Evolutionary conservation across 2,888 invertebrate species (phyloP), one percentile per base, ranked within the genome.

Genomic region (Luperina nickerlii): DNA sequence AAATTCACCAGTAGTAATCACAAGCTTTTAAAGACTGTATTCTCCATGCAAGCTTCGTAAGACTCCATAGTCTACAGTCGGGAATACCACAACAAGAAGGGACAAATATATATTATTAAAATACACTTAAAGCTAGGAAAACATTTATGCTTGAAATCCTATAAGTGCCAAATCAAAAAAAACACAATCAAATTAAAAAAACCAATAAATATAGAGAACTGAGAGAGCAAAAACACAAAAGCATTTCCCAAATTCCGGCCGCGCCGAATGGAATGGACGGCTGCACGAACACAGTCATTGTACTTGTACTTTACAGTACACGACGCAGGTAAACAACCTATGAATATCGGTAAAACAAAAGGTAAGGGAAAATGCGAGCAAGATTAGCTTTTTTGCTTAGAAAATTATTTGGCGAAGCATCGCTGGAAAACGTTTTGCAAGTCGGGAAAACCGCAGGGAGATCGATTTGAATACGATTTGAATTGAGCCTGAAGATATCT

Each of bases 321-420:
- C 82, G 75, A 70, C 79, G 69, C 78, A 70, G 78, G 77, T 82
- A 84, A 87, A 86, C 78, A 79, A 81, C 71, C 68, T 81, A 79
- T 84, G 77, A 88, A 84, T 88, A 87, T 79, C 51, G 66, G 67
- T 77, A 42, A 63, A 82, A 82, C 74, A 76, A 81, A 85, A 84
- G 27, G 81, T 76, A 51, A 69, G n/a, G 42, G 63, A 60, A 75
- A 79, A 80, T 73, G 57, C 18, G 68, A 27, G 45, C 71, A 42
- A 74, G 57, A 87, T 84, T 79, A 79, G 68, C 76, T 63, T 79
- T 78, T 78, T 78, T 78, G 74, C 38, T 78, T 74, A 70, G 67
- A 80, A 79, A 79, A 83, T 85, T 38, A 87, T 84, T 74, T 75
- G 74, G 74, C 54, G 66, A 48, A 66, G 70, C 54, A 42, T 18